Evolutionary conservation across 1,140 invertebrate species (phyloP).

Genomic region (Trichomalopsis sarcophagae): DNA sequence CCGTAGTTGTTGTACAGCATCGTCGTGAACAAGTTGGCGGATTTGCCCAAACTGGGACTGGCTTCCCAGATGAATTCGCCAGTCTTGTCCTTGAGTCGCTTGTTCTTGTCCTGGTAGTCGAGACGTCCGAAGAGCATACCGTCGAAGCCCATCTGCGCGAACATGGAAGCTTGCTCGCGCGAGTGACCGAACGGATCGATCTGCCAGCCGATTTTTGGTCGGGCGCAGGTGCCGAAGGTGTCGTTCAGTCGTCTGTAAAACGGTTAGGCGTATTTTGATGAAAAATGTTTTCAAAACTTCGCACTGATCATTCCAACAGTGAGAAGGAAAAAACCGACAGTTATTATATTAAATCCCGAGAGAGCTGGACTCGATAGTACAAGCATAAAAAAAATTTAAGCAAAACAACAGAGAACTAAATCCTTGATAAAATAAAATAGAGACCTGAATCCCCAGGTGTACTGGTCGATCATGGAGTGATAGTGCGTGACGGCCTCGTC

Average conservation of each 20-base stretch:
- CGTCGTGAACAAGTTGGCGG: conserved; percentile 82
- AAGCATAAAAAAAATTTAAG: background rate
- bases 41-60: conserved; percentile 80
- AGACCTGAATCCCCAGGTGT: conserved; percentile 81
- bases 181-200: conserved; percentile 97
- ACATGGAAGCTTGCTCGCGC: conserved; percentile 89
- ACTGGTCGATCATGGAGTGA: conserved; percentile 95
- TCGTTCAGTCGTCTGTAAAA: conserved; percentile 81
- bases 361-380: no score
- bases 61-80: conserved; percentile 92
- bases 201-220: conserved; percentile 91
- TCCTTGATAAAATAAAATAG: background rate
- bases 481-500: conserved; percentile 96
- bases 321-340: no score
- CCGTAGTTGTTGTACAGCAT: conserved; percentile 86
- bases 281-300: no score
- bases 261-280: no score
- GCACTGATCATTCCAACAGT: no score
- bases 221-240: conserved; percentile 88
- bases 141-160: conserved; percentile 90
- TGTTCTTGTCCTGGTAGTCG: conserved; percentile 89
- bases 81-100: conserved; percentile 78
- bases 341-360: no score
- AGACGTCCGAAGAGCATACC: conserved; percentile 92
- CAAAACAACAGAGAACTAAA: background rate